These are phyloP conservation scores for Phrynocephalus versicolor DNA, from an alignment of 2,113 vertebrate genomes.

Conservation along the genomic window DNA sequence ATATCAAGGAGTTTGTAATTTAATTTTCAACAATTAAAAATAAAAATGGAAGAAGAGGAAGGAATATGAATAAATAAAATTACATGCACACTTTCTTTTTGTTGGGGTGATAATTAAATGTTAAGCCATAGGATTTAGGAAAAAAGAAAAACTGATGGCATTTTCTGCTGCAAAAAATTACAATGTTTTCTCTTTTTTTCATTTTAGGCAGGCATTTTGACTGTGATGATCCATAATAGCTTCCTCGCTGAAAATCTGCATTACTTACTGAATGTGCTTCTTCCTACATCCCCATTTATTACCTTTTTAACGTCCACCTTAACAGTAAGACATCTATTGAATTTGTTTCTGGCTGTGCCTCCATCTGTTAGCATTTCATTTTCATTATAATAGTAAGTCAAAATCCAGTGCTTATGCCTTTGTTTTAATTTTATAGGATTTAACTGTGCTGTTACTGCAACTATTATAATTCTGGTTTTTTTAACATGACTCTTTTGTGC, in stretches of 20 bases:
- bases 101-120: not conserved
- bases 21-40: not conserved
- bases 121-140: not conserved
- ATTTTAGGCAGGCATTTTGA: constrained; percentile 34
- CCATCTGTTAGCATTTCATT: not conserved
- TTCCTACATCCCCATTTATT: constrained; percentile 79
- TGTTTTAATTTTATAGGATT: not conserved
- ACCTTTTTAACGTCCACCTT: too few relatives aligned
- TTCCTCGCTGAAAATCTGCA: fast-evolving
- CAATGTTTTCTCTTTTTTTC: not conserved
- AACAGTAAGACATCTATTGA: too few relatives aligned
- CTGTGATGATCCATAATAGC: fast-evolving
- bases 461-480: not conserved
- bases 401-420: fast-evolving
- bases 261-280: constrained; percentile 57
- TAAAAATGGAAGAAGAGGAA: too few relatives aligned
- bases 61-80: not conserved
- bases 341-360: too few relatives aligned
- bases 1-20: not conserved
- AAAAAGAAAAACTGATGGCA: not conserved
- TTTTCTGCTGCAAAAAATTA: not conserved
- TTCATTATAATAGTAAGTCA: constrained; percentile 58
- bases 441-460: not conserved
- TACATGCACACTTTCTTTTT: not conserved
- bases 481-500: not conserved